Conservation (phyloP, 2,113 vertebrate species). For the Phyllostomus discolor region DNA sequence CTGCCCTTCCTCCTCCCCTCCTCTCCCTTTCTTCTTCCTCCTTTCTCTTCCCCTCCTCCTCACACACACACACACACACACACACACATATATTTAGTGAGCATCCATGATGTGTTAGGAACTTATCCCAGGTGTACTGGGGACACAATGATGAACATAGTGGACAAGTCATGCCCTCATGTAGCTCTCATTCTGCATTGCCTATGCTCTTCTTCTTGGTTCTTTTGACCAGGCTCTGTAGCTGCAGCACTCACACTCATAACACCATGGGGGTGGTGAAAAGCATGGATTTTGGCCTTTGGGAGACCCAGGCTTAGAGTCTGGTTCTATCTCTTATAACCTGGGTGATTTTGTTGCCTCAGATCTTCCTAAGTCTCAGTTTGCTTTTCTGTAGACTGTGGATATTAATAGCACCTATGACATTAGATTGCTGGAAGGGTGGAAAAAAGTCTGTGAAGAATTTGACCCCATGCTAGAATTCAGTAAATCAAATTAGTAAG, state of each 20-base stretch:
- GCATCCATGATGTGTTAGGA: no score
- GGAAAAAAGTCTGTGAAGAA: background rate
- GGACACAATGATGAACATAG: background rate
- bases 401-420: background rate
- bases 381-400: background rate
- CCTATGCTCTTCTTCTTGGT: fast-evolving
- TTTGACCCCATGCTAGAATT: background rate
- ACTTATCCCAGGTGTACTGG: no score
- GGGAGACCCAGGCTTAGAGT: background rate
- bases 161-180: no score
- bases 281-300: background rate
- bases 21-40: no score
- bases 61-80: background rate
- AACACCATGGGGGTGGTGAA: background rate
- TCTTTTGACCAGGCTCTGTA: background rate
- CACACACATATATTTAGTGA: background rate
- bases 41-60: no score
- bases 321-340: background rate
- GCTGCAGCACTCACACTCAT: background rate
- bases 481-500: background rate
- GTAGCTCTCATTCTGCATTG: background rate
- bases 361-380: background rate
- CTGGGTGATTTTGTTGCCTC: background rate
- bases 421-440: background rate
- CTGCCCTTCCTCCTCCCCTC: no score